phyloP scores from a whole-genome alignment of 2,888 invertebrate genomes.

The Abrostola tripartita region DNA sequence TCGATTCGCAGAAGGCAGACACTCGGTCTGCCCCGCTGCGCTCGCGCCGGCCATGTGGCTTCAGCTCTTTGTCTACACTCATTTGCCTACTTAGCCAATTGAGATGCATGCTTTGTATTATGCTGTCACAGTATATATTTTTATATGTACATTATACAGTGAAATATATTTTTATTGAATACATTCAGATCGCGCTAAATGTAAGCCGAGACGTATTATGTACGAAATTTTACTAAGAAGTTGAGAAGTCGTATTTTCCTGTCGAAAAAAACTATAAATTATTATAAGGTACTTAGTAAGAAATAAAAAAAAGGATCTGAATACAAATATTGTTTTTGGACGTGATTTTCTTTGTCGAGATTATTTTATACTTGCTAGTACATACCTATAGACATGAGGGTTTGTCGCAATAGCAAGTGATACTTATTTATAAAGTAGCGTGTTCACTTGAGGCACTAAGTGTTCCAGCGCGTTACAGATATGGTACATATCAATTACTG shows the following conservation, averaged over 20 bases:
- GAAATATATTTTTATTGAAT: no score
- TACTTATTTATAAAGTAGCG: slow-evolving; percentile 25
- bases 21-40: slow-evolving; percentile 74
- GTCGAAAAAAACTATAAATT: slow-evolving; percentile 15
- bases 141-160: not conserved
- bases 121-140: slow-evolving; percentile 14
- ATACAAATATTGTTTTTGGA: not conserved
- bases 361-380: not conserved
- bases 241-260: slow-evolving; percentile 39
- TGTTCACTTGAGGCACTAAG: slow-evolving; percentile 27
- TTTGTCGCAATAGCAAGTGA: slow-evolving; percentile 21
- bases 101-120: slow-evolving; percentile 50
- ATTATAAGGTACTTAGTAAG: not conserved
- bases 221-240: slow-evolving; percentile 29
- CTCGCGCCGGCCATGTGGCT: slow-evolving; percentile 45
- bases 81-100: slow-evolving; percentile 67
- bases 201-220: not conserved
- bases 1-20: slow-evolving; percentile 76
- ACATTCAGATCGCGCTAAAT: no score
- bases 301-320: slow-evolving; percentile 27
- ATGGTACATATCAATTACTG: slow-evolving; percentile 58
- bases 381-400: not conserved
- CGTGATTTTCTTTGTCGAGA: not conserved
- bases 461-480: slow-evolving; percentile 48
- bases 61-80: slow-evolving; percentile 48